A percentile compares a stretch with the other conserved stretches of the same genome.
These are phyloP conservation scores for Sylvilagus bachmani DNA, from an alignment of 2,113 vertebrate genomes.

Conservation along the genomic window DNA sequence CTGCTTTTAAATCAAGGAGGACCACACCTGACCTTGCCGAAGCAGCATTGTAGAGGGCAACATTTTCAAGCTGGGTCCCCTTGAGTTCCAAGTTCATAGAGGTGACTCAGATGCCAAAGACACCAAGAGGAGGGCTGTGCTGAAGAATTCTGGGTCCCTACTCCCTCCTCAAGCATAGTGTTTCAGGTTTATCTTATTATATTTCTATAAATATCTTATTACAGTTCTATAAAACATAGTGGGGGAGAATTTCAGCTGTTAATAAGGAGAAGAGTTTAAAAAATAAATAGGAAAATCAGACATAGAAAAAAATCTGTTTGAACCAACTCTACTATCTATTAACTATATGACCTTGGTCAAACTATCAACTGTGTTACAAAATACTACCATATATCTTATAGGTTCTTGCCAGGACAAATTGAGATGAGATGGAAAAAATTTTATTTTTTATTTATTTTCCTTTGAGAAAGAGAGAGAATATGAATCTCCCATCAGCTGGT, in stretches of 20 bases:
- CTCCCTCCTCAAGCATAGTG: neutral
- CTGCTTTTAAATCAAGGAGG: neutral
- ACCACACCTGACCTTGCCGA: neutral
- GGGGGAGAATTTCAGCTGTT: neutral
- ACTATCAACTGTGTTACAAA: neutral
- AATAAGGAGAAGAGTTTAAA: neutral
- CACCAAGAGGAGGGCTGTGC: neutral
- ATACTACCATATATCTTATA: neutral
- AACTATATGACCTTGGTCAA: neutral
- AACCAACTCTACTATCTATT: neutral
- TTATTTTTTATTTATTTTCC: no score
- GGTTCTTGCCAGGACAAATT: neutral
- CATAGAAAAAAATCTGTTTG: constrained; percentile 33
- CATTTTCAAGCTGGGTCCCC: neutral
- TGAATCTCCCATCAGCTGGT: no score
- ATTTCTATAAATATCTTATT: neutral
- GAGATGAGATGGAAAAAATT: neutral
- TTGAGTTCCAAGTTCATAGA: neutral
- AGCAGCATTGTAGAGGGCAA: neutral
- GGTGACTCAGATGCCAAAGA: neutral
- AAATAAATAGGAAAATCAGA: neutral
- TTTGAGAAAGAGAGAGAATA: no score
- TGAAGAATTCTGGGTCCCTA: neutral
- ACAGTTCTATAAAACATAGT: neutral
- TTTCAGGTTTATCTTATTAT: neutral